These are phyloP conservation scores for Pangasius djambal DNA, from an alignment of 2,797 vertebrate genomes.

Conservation along the genomic window DNA sequence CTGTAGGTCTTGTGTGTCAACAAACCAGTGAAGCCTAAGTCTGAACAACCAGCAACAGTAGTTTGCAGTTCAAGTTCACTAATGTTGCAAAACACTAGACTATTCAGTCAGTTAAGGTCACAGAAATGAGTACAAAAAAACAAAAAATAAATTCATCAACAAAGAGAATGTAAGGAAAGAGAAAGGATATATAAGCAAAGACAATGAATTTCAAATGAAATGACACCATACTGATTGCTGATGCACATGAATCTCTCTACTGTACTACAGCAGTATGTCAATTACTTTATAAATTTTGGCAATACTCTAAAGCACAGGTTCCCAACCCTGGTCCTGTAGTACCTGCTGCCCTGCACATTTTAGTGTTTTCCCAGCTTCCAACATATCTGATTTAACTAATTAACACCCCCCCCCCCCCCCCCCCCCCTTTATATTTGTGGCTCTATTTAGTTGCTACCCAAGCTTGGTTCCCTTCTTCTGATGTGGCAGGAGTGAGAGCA, in stretches of 20 bases:
- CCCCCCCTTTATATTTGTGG: background rate
- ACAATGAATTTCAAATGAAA: background rate
- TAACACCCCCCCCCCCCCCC: background rate
- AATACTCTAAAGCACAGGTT: background rate
- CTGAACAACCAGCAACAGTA: background rate
- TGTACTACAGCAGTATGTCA: background rate
- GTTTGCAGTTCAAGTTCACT: background rate
- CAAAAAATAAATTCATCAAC: too few species aligned
- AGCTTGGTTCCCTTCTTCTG: background rate
- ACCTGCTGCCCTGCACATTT: too few species aligned
- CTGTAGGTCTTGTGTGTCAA: background rate
- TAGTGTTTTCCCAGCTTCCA: background rate
- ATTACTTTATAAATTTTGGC: background rate
- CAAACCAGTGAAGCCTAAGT: background rate
- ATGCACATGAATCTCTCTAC: background rate
- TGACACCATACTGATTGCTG: background rate
- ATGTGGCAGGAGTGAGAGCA: too few species aligned
- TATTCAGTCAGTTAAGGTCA: background rate
- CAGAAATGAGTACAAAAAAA: too few species aligned
- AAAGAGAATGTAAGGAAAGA: background rate
- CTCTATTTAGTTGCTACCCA: background rate
- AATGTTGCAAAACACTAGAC: background rate
- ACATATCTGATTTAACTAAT: background rate
- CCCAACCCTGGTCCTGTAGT: too few species aligned
- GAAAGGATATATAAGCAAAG: background rate